phyloP scores from a whole-genome alignment of 2,888 invertebrate species.

The Phaonia tiefii region DNA sequence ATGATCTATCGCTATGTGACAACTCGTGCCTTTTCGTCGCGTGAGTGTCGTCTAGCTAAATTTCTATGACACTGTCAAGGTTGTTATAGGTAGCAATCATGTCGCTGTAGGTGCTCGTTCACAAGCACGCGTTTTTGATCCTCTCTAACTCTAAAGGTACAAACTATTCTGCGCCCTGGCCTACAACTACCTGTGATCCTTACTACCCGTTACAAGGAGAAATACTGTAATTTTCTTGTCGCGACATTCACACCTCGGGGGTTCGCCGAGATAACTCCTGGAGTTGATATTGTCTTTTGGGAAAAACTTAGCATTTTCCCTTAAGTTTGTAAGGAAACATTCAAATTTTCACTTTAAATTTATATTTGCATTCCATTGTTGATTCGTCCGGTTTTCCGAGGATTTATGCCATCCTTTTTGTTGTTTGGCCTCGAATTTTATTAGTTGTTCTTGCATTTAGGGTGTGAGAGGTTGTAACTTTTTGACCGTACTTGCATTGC shows the following conservation, averaged over 20 bases:
- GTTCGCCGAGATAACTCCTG: conserved; percentile 16
- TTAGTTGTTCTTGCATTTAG: conserved; percentile 20
- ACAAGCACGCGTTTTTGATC: conserved; percentile 34
- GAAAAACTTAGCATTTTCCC: neutral
- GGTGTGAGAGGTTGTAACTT: conserved; percentile 48
- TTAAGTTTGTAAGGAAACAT: conserved; percentile 43
- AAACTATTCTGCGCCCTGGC: neutral
- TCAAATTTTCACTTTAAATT: conserved; percentile 54
- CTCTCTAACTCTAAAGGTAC: neutral
- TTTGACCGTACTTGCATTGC: neutral
- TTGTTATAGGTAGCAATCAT: conserved; percentile 40
- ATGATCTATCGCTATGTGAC: conserved; percentile 24
- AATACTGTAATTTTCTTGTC: conserved; percentile 32
- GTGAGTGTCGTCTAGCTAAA: neutral
- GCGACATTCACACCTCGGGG: conserved; percentile 47
- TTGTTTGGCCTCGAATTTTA: conserved; percentile 43
- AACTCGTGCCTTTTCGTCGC: conserved; percentile 7
- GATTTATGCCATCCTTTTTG: neutral
- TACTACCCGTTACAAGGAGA: no score
- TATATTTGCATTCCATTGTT: conserved; percentile 46
- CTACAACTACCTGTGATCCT: neutral
- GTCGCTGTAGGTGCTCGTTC: conserved; percentile 2
- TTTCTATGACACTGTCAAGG: conserved; percentile 35
- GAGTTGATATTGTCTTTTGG: neutral
- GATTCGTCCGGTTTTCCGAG: conserved; percentile 7